A percentile compares a stretch with the other conserved stretches of the same genome.
Conservation (phyloP, 2,797 vertebrate genomes). For the Lacerta bilineata region DNA sequence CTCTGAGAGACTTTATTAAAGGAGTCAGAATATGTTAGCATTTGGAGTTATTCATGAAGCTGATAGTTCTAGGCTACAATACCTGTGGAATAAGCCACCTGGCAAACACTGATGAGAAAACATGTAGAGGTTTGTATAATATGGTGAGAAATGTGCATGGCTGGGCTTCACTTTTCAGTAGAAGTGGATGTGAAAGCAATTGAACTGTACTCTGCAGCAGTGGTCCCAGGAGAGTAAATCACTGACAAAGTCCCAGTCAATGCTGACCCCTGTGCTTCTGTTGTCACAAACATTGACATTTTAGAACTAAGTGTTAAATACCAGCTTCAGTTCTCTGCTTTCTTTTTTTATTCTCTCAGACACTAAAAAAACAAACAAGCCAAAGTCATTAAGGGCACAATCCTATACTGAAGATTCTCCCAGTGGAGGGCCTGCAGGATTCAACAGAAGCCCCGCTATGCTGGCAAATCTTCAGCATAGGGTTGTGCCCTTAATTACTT, state of each 20-base stretch:
- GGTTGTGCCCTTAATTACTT: not conserved
- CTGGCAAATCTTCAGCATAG: not conserved
- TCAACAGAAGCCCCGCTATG: no score
- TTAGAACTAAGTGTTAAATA: not conserved
- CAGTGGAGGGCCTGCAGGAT: no score
- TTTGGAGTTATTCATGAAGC: no score
- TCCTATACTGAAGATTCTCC: no score
- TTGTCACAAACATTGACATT: slow-evolving; percentile 2
- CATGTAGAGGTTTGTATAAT: not conserved
- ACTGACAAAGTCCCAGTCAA: not conserved
- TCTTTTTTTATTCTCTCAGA: not conserved
- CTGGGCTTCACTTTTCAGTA: not conserved
- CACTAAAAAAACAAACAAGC: not conserved
- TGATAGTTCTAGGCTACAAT: no score
- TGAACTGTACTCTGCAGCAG: not conserved
- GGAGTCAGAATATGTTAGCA: no score
- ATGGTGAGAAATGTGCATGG: not conserved
- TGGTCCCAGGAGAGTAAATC: not conserved
- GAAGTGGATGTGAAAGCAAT: not conserved
- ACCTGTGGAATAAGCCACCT: no score
- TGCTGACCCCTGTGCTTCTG: not conserved
- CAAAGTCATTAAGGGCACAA: not conserved
- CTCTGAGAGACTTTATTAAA: no score
- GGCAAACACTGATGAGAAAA: not conserved
- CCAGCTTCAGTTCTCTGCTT: not conserved